A percentile compares a stretch with the other conserved stretches of the same genome.
Conservation (phyloP, 2,888 invertebrate genomes). For the Drosophila conformis region DNA sequence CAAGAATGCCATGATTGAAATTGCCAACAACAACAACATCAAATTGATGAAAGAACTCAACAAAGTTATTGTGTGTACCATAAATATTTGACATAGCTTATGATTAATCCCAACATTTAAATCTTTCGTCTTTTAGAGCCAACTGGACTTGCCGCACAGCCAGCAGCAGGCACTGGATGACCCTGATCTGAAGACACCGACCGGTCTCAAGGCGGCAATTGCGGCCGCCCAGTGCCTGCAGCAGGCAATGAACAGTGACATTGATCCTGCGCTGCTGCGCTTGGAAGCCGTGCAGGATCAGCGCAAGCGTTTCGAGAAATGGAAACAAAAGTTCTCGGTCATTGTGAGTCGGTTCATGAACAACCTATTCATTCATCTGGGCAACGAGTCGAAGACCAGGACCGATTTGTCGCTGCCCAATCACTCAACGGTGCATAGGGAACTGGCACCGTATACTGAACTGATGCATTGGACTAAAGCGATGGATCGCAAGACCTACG, state of each 20-base stretch:
- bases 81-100: too few relatives aligned
- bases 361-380: constrained; percentile 97
- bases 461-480: constrained; percentile 96
- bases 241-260: constrained; percentile 90
- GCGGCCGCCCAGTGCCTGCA: constrained; percentile 90
- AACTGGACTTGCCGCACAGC: constrained; percentile 89
- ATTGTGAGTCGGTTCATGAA: constrained; percentile 95
- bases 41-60: constrained; percentile 91
- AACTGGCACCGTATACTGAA: constrained; percentile 94
- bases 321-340: constrained; percentile 92
- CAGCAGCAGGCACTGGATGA: constrained; percentile 89
- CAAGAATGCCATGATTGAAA: constrained; percentile 94
- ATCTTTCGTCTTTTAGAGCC: constrained; percentile 85
- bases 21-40: constrained; percentile 94
- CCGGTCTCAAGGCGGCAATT: constrained; percentile 88
- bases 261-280: constrained; percentile 88
- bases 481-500: constrained; percentile 93
- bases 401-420: constrained; percentile 89
- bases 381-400: constrained; percentile 86
- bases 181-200: constrained; percentile 89
- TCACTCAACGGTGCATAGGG: constrained; percentile 92
- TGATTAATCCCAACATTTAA: neutral
- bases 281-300: constrained; percentile 93
- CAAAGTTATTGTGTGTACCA: constrained; percentile 89
- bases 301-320: constrained; percentile 90